Evolutionary conservation across 2,888 invertebrate species (phyloP).

Genomic region (Rhagium mordax): DNA sequence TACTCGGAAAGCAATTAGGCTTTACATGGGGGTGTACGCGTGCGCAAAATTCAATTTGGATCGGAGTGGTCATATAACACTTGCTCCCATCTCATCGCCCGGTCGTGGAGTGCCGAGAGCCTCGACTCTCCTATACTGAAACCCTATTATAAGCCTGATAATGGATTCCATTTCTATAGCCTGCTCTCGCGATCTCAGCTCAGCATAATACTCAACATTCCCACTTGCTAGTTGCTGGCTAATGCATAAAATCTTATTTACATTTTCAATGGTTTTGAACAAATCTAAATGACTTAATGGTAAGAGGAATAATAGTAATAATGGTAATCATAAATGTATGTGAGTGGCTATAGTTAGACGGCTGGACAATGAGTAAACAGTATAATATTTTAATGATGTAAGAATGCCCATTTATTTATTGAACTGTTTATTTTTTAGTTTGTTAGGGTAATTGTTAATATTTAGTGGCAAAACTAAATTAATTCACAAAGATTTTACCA

Average conservation of each 20-base stretch:
- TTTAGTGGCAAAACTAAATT: too few relatives aligned
- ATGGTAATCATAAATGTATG: too few relatives aligned
- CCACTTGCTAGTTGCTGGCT: constrained; percentile 41
- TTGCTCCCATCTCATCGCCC: constrained; percentile 59
- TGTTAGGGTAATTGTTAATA: too few relatives aligned
- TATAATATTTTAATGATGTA: too few relatives aligned
- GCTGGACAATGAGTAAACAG: too few relatives aligned
- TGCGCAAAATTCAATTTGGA: constrained; percentile 66
- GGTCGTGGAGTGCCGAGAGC: constrained; percentile 43
- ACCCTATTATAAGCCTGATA: constrained; percentile 65
- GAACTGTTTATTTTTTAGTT: too few relatives aligned
- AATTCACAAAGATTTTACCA: too few relatives aligned
- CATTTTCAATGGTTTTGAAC: constrained; percentile 19
- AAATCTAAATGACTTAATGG: not conserved
- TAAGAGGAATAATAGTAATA: not conserved
- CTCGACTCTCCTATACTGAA: constrained; percentile 52
- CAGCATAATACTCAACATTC: constrained; percentile 9
- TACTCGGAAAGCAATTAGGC: constrained; percentile 62
- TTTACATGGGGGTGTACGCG: constrained; percentile 59
- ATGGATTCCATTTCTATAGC: constrained; percentile 63
- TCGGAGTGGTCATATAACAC: constrained; percentile 64
- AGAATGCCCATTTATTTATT: too few relatives aligned
- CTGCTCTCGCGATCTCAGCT: constrained; percentile 14
- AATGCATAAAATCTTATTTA: constrained; percentile 41
- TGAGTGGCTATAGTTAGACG: too few relatives aligned